Evolutionary conservation across 2,888 invertebrate genomes (phyloP), one percentile per base, ranked within the genome.

Genomic region (Troilus luridus): DNA sequence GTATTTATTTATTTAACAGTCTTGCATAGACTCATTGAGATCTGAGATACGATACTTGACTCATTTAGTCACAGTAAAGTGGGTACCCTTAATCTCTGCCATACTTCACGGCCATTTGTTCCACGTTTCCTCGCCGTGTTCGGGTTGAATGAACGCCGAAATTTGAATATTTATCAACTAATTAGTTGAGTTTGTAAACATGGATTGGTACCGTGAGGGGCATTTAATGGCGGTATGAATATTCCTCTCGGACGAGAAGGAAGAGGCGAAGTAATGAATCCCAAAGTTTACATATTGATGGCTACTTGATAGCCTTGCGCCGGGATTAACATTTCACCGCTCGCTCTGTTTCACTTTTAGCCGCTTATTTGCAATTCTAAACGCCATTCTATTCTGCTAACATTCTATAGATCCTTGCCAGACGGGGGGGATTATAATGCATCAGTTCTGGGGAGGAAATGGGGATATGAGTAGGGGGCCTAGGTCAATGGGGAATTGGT

Each of bases 211-310:
- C 56, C 85, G 85, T 85, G 85, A 85, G 85, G 56, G 56, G 85
- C 85, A 85, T 85, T 85, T 85, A 85, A n/a, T 56, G 11, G 56
- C 21, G 7, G n/a, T 24, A 85, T 85, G 85, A 85, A 85, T 85
- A 85, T 85, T 85, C 85, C 12, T 21, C 12, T 21, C 3, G 0
- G 9, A 81, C 19, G 8, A 11, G 6, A 54, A n/a, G 56, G 3
- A 8, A 12, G 11, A 54, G 85, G 21, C 8, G 10, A n/a, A 85
- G 56, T 56, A n/a, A 85, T 56, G 85, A 85, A 85, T 85, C 85
- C 85, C n/a, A 85, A 41, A 56, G 56, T 85, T 85, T 85, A 54
- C 85, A 85, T 85, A 85, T 85, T 85, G 85, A 85, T 85, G 85
- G 85, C 85, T 58, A 85, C 85, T 85, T 85, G 85, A 85, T 85